Percentiles rank a stretch among this genome's conserved stretches.
Conservation (phyloP, 1,140 invertebrate genomes). For the Yoshiicerus persimilis region DNA sequence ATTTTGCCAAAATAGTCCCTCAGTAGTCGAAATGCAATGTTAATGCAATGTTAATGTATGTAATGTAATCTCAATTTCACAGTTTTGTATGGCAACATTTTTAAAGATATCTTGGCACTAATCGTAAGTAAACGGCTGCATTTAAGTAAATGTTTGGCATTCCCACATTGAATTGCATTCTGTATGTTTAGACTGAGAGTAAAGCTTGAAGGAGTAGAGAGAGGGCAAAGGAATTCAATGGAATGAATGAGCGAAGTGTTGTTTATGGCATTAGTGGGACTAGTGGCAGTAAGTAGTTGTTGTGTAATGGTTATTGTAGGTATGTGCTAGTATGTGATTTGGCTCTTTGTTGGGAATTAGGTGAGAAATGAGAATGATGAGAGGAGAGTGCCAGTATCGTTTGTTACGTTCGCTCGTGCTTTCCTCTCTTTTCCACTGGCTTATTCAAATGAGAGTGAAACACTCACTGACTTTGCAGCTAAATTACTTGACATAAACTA, state of each 20-base stretch:
- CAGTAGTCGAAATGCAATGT: too few relatives aligned
- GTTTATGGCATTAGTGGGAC: background rate
- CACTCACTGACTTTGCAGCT: background rate
- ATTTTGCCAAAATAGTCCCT: too few relatives aligned
- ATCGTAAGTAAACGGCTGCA: too few relatives aligned
- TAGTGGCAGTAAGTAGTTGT: background rate
- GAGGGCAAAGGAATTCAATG: background rate
- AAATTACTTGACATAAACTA: background rate
- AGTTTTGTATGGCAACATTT: too few relatives aligned
- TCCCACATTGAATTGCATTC: background rate
- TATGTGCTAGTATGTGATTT: conserved; percentile 17
- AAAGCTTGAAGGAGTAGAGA: background rate
- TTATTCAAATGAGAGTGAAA: background rate
- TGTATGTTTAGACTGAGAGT: background rate
- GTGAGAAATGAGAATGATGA: conserved; percentile 20
- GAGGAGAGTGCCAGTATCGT: background rate
- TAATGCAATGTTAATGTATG: too few relatives aligned
- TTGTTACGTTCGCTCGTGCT: background rate
- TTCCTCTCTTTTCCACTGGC: background rate
- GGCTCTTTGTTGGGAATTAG: conserved; percentile 8
- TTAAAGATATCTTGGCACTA: too few relatives aligned
- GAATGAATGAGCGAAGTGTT: background rate
- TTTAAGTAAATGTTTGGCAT: background rate
- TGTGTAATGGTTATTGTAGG: background rate
- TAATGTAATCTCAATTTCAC: too few relatives aligned